phyloP scores from a whole-genome alignment of 2,113 vertebrate genomes.

The Formicarius rufipectus region DNA sequence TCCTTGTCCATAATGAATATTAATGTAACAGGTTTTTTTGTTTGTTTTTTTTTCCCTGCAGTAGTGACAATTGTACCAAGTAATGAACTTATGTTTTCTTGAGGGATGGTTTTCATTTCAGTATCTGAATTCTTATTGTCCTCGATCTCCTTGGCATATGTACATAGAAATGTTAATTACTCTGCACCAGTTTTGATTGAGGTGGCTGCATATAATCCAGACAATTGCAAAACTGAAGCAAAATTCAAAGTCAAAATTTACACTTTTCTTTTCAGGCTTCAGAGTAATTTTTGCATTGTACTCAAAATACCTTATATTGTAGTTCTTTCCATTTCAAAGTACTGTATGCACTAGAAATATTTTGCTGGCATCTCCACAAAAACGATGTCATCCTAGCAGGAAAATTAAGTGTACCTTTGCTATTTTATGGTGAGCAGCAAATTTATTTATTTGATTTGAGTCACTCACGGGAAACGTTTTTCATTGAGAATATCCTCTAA shows the following conservation, averaged over 20 bases:
- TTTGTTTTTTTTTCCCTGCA: neutral
- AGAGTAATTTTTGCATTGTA: neutral
- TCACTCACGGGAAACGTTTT: constrained; percentile 6
- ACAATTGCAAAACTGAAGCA: neutral
- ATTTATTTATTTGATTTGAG: constrained; percentile 47
- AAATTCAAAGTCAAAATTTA: neutral
- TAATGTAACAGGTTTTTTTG: neutral
- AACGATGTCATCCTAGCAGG: neutral
- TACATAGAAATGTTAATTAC: neutral
- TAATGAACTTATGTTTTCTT: constrained; percentile 6
- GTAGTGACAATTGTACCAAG: neutral
- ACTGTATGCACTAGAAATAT: neutral
- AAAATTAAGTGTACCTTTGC: constrained; percentile 1
- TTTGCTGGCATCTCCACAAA: neutral
- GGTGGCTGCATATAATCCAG: neutral
- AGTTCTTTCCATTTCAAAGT: constrained; percentile 13
- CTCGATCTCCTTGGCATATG: neutral
- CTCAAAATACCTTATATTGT: neutral
- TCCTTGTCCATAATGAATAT: neutral
- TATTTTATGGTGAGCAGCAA: neutral
- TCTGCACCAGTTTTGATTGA: neutral
- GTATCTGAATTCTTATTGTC: neutral
- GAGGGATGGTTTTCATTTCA: neutral
- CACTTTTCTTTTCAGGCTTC: neutral
- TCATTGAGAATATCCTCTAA: neutral